These are phyloP conservation scores for Crepidodera aurea DNA, from an alignment of 2,888 invertebrate genomes.

Conservation along the genomic window DNA sequence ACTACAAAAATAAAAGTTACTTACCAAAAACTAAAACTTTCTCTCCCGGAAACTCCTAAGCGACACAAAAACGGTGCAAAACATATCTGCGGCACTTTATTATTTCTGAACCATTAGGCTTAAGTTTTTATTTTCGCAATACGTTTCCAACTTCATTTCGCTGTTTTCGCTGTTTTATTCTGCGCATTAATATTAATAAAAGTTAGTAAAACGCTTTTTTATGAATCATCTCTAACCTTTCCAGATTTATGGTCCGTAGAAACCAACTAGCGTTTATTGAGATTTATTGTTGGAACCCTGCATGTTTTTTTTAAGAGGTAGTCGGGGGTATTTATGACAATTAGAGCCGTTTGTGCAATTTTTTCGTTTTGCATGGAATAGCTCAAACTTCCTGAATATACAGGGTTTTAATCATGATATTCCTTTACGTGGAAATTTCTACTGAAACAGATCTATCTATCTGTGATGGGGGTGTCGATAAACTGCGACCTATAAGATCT, in stretches of 20 bases:
- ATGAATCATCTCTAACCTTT: constrained; percentile 48
- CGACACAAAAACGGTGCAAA: neutral
- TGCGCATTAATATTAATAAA: constrained; percentile 53
- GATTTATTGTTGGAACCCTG: constrained; percentile 34
- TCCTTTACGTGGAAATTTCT: no score
- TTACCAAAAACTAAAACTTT: neutral
- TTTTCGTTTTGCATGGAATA: no score
- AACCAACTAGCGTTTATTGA: constrained; percentile 42
- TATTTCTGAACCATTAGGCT: constrained; percentile 35
- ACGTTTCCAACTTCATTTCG: constrained; percentile 43
- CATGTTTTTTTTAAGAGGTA: constrained; percentile 18
- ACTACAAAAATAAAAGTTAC: no score
- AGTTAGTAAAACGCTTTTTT: constrained; percentile 50
- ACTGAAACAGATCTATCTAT: no score
- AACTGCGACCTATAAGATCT: no score
- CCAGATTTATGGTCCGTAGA: constrained; percentile 47
- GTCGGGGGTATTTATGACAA: neutral
- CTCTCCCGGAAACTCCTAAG: neutral
- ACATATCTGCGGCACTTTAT: constrained; percentile 22
- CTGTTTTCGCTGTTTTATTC: constrained; percentile 50
- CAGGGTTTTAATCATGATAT: no score
- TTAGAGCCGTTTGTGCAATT: neutral
- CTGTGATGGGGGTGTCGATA: no score
- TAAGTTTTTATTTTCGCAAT: constrained; percentile 35
- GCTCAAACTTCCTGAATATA: no score